These are phyloP conservation scores for Molossus molossus DNA, from an alignment of 2,797 vertebrate species.

Conservation along the genomic window DNA sequence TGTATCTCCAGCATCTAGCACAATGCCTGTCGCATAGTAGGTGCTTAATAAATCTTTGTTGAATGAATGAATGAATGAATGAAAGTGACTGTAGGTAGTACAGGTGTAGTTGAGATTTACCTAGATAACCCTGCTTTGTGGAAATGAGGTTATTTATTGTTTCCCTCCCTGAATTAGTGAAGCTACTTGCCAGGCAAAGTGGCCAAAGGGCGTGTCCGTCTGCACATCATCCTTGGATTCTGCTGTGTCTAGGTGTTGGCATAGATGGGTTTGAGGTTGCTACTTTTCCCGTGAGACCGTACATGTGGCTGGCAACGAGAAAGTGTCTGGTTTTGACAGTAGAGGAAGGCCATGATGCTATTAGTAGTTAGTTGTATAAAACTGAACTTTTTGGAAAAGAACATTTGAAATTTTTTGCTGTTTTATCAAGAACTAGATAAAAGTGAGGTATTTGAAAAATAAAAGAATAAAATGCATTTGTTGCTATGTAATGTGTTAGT, in stretches of 20 bases:
- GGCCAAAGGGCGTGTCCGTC: not conserved
- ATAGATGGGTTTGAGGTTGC: not conserved
- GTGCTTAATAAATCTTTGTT: constrained; percentile 66
- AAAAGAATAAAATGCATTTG: constrained; percentile 19
- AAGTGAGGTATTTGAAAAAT: constrained; percentile 33
- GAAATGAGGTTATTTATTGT: constrained; percentile 26
- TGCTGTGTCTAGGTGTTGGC: not conserved
- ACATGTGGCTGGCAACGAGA: not conserved
- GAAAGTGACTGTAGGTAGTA: constrained; percentile 48
- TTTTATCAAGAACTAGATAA: constrained; percentile 46
- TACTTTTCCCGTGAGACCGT: not conserved
- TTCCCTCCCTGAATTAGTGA: not conserved
- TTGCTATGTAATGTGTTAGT: not conserved
- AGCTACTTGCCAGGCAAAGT: not conserved
- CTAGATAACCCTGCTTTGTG: not conserved
- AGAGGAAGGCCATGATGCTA: constrained; percentile 18
- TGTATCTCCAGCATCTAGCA: constrained; percentile 70
- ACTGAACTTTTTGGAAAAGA: constrained; percentile 55
- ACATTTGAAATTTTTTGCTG: not conserved
- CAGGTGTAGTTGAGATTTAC: not conserved
- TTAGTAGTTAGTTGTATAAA: constrained; percentile 13
- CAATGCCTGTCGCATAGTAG: constrained; percentile 60
- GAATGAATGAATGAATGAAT: constrained; percentile 63
- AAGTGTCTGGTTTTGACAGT: not conserved
- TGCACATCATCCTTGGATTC: not conserved